Conservation (phyloP, 2,113 vertebrate species). For the Cyprinodon tularosa region DNA sequence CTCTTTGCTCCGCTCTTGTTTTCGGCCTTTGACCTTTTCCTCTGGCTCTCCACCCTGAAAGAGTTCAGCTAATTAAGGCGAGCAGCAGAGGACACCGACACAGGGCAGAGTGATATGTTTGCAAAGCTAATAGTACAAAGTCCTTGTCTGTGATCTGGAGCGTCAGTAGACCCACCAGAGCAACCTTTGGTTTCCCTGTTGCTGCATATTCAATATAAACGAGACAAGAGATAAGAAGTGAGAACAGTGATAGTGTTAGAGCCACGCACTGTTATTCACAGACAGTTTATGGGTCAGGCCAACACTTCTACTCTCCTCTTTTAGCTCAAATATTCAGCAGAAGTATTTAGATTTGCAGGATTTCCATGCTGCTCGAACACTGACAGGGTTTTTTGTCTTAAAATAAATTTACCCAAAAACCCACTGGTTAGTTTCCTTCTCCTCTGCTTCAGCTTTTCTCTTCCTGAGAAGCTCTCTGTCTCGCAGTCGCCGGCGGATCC, state of each 20-base stretch:
- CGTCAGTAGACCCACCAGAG: conserved; percentile 53
- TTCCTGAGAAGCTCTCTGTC: conserved; percentile 89
- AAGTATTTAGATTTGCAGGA: background rate
- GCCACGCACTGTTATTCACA: conserved; percentile 10
- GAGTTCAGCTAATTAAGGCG: conserved; percentile 26
- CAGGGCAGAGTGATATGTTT: conserved; percentile 36
- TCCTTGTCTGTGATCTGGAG: conserved; percentile 59
- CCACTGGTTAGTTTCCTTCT: conserved; percentile 86
- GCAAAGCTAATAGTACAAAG: conserved; percentile 71
- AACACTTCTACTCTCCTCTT: background rate
- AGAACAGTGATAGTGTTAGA: conserved; percentile 48
- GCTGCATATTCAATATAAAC: conserved; percentile 66
- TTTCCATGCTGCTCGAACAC: conserved; percentile 9
- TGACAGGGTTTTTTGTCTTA: conserved; percentile 10
- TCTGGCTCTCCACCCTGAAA: conserved; percentile 73
- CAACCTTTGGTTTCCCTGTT: conserved; percentile 73
- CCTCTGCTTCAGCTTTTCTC: conserved; percentile 86
- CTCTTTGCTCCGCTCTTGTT: conserved; percentile 60
- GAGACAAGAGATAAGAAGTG: conserved; percentile 61
- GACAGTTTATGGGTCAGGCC: conserved; percentile 3
- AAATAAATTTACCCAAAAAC: conserved; percentile 83
- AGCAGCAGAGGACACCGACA: conserved; percentile 34
- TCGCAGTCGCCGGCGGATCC: conserved; percentile 78
- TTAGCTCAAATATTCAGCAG: background rate
- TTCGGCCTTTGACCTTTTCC: conserved; percentile 63